Evolutionary conservation across 2,113 vertebrate genomes (phyloP).

Genomic region (Eudyptes chrysolophus): DNA sequence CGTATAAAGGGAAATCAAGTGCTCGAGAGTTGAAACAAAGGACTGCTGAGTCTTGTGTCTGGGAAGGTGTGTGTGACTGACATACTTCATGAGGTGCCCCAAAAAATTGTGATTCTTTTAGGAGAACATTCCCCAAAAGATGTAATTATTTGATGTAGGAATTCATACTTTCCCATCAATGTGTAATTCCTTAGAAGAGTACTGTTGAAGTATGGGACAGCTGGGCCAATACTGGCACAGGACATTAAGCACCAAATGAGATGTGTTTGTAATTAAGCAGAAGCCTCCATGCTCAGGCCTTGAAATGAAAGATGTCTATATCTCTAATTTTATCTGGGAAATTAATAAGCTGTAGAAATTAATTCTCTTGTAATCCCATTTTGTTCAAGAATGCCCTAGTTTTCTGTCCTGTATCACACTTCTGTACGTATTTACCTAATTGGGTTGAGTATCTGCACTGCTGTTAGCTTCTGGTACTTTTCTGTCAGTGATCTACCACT

Average conservation of each 20-base stretch:
- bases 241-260: neutral
- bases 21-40: neutral
- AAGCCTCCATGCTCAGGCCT: neutral
- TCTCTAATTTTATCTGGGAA: constrained; percentile 15
- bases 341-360: neutral
- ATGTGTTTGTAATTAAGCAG: neutral
- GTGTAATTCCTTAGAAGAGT: neutral
- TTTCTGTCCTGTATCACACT: neutral
- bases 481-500: neutral
- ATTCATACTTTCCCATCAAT: neutral
- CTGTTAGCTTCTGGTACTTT: neutral
- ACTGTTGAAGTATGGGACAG: neutral
- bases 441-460: neutral
- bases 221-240: neutral
- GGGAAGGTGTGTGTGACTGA: neutral
- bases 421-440: neutral
- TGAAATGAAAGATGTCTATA: neutral
- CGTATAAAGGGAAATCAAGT: neutral
- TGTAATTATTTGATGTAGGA: neutral
- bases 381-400: neutral
- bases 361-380: neutral
- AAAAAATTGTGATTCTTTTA: neutral
- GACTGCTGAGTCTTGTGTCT: neutral
- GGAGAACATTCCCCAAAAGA: neutral
- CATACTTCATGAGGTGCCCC: neutral